A percentile compares a stretch with the other conserved stretches of the same genome.
phyloP scores from a whole-genome alignment of 1,140 invertebrate genomes.

The Pomphorhynchus laevis region DNA sequence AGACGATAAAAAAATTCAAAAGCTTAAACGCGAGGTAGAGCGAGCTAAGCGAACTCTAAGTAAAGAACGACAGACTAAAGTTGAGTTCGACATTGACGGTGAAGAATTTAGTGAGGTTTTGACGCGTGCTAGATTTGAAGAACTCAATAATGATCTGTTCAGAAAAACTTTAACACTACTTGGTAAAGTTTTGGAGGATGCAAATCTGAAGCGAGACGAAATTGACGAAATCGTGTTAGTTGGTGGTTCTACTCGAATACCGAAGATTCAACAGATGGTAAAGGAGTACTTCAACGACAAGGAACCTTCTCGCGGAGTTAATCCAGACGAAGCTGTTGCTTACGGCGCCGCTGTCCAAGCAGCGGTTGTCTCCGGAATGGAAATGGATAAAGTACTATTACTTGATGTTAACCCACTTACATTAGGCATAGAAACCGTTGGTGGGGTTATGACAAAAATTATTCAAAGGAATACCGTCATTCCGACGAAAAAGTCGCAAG shows the following conservation, averaged over 20 bases:
- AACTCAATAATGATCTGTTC: conserved; percentile 80
- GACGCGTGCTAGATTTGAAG: conserved; percentile 92
- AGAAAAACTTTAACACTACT: conserved; percentile 86
- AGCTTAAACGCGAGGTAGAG: conserved; percentile 72
- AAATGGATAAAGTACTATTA: conserved; percentile 65
- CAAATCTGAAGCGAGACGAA: conserved; percentile 89
- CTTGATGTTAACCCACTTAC: conserved; percentile 89
- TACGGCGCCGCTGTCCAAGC: conserved; percentile 95
- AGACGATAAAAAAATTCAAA: conserved; percentile 65
- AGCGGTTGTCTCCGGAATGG: conserved; percentile 31
- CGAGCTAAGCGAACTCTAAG: conserved; percentile 82
- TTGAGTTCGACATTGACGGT: conserved; percentile 95
- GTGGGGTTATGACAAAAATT: conserved; percentile 94
- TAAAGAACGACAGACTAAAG: conserved; percentile 63
- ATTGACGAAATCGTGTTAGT: conserved; percentile 94
- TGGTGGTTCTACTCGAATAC: conserved; percentile 89
- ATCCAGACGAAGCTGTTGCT: conserved; percentile 41
- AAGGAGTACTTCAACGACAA: conserved; percentile 94
- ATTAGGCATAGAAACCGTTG: conserved; percentile 93
- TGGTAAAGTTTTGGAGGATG: conserved; percentile 40
- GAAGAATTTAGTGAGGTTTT: conserved; percentile 97
- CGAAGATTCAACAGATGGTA: conserved; percentile 85
- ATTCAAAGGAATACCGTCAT: conserved; percentile 91
- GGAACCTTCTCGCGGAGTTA: conserved; percentile 78
- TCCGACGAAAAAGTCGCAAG: conserved; percentile 95